Conservation (phyloP, 2,888 invertebrate species). For the Agriotes lineatus region DNA sequence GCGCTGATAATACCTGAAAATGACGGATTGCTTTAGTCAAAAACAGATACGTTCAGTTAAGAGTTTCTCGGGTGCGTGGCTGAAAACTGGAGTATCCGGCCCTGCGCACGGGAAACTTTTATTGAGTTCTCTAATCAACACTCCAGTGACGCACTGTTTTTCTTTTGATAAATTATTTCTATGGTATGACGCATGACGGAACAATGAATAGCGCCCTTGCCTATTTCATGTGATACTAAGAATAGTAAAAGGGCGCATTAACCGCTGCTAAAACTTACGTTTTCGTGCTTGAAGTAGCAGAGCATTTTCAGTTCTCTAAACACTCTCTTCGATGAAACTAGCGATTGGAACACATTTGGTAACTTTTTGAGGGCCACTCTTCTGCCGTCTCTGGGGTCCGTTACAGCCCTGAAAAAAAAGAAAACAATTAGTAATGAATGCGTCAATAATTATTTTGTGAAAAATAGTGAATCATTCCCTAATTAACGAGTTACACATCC, state of each 20-base stretch:
- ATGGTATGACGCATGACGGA: conserved; percentile 1
- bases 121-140: conserved; percentile 1
- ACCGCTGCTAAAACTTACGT: conserved; percentile 82
- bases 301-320: conserved; percentile 99
- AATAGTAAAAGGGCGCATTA: no score
- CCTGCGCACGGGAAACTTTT: not conserved
- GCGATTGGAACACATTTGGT: conserved; percentile 99
- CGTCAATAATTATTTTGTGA: no score
- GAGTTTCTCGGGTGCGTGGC: not conserved
- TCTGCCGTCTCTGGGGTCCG: conserved; percentile 98
- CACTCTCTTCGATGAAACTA: conserved; percentile 98
- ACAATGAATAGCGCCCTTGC: no score
- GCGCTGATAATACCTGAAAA: conserved; percentile 94
- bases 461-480: no score
- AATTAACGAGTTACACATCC: no score
- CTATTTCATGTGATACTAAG: no score
- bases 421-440: not conserved
- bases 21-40: no score
- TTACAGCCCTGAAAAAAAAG: conserved; percentile 91
- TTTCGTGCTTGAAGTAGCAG: conserved; percentile 99
- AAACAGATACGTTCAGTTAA: not conserved
- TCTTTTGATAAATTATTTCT: not conserved
- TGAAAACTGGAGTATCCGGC: not conserved
- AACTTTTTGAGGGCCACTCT: conserved; percentile 99
- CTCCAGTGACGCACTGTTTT: not conserved